These are phyloP conservation scores for Triplophysa dalaica DNA, from an alignment of 2,113 vertebrate genomes.

Conservation along the genomic window DNA sequence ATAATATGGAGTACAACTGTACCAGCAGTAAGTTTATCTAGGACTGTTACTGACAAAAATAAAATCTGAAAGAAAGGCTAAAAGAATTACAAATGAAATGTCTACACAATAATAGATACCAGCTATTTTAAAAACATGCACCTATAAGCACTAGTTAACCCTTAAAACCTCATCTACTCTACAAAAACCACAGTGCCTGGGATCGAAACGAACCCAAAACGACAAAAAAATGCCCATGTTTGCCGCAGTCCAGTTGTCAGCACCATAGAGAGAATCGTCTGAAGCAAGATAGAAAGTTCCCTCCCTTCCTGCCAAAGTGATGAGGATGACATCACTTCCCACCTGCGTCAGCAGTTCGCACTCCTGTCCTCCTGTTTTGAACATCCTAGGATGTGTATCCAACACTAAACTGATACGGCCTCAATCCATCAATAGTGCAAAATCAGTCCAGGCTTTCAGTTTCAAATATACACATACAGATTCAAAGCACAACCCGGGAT, in stretches of 20 bases:
- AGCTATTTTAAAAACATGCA: slow-evolving; percentile 92
- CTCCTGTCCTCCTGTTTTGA: slow-evolving; percentile 71
- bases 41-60: slow-evolving; percentile 87
- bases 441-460: slow-evolving; percentile 81
- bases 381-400: slow-evolving; percentile 51
- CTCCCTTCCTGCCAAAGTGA: slow-evolving; percentile 65
- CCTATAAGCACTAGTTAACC: slow-evolving; percentile 83
- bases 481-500: slow-evolving; percentile 59
- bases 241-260: slow-evolving; percentile 77
- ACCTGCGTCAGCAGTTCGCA: slow-evolving; percentile 75
- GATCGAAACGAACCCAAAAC: slow-evolving; percentile 18
- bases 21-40: slow-evolving; percentile 98
- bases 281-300: slow-evolving; percentile 66
- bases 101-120: slow-evolving; percentile 98
- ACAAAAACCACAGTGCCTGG: slow-evolving; percentile 82
- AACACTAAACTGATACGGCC: slow-evolving; percentile 69
- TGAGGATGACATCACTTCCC: slow-evolving; percentile 69
- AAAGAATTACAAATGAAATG: slow-evolving; percentile 86
- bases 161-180: slow-evolving; percentile 77
- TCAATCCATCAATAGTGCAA: slow-evolving; percentile 82
- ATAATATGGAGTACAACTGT: slow-evolving; percentile 91
- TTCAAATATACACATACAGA: slow-evolving; percentile 80
- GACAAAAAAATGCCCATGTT: slow-evolving; percentile 72
- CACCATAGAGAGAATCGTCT: slow-evolving; percentile 67
- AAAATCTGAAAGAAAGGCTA: slow-evolving; percentile 84